Evolutionary conservation across 1,140 invertebrate species (phyloP).

Genomic region (Drosophila nigromelanica): DNA sequence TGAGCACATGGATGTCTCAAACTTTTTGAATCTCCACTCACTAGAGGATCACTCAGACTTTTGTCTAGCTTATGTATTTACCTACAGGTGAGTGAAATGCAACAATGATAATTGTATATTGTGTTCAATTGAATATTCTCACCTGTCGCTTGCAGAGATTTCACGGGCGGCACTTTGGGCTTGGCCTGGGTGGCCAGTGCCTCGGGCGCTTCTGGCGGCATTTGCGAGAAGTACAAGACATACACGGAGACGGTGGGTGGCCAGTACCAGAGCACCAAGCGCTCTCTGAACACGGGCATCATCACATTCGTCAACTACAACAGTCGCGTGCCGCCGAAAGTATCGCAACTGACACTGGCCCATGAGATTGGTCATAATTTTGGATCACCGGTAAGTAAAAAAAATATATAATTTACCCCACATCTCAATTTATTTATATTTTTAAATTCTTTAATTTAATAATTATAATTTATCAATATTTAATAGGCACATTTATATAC

Average conservation of each 20-base stretch:
- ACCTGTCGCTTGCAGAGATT: conserved; percentile 88
- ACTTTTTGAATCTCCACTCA: conserved; percentile 99
- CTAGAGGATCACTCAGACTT: conserved; percentile 98
- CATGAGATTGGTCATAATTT: conserved; percentile 99
- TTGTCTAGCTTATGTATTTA: conserved; percentile 99
- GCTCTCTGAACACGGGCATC: conserved; percentile 99
- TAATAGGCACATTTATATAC: too few relatives aligned
- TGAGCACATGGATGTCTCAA: conserved; percentile 99
- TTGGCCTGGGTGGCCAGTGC: conserved; percentile 99
- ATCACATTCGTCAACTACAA: conserved; percentile 99
- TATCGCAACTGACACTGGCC: conserved; percentile 98
- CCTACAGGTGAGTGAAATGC: conserved; percentile 88
- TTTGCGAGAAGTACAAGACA: conserved; percentile 99
- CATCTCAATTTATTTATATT: too few relatives aligned
- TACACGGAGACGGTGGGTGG: conserved; percentile 98
- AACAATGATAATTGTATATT: too few relatives aligned
- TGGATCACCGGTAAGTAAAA: conserved; percentile 94
- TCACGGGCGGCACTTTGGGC: conserved; percentile 96
- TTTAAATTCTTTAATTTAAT: too few relatives aligned
- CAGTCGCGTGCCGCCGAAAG: conserved; percentile 96
- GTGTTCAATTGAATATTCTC: neutral
- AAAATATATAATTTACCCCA: too few relatives aligned
- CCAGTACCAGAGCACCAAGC: conserved; percentile 95
- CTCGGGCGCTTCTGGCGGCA: conserved; percentile 97
- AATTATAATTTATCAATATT: too few relatives aligned